Conservation (phyloP, 2,797 vertebrate species). For the Alca torda region DNA sequence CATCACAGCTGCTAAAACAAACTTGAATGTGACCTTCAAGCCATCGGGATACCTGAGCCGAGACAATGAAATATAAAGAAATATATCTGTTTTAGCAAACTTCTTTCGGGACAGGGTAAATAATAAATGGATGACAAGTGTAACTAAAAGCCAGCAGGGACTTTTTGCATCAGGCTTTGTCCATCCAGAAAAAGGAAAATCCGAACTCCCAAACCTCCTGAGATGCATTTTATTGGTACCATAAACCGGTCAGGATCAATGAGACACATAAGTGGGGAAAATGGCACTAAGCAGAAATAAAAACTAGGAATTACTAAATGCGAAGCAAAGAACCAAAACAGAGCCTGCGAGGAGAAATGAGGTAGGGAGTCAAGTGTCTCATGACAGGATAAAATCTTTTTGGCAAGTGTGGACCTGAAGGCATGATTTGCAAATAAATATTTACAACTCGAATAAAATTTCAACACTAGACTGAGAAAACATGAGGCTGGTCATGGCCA, state of each 20-base stretch:
- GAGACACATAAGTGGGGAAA: not conserved
- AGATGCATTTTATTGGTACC: not conserved
- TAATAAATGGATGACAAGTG: slow-evolving; percentile 47
- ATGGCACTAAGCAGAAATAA: not conserved
- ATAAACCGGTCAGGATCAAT: slow-evolving; percentile 12
- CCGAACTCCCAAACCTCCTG: not conserved
- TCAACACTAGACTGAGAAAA: slow-evolving; percentile 41
- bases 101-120: not conserved
- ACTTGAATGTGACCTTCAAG: slow-evolving; percentile 42
- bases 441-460: slow-evolving; percentile 39
- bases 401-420: slow-evolving; percentile 13
- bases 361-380: not conserved
- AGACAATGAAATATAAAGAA: slow-evolving; percentile 27
- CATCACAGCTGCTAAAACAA: slow-evolving; percentile 55
- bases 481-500: not conserved
- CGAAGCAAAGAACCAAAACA: not conserved
- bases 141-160: slow-evolving; percentile 23
- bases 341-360: not conserved
- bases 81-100: slow-evolving; percentile 4
- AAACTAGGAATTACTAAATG: not conserved
- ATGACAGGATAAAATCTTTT: slow-evolving; percentile 35
- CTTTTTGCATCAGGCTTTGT: slow-evolving; percentile 10
- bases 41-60: not conserved
- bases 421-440: slow-evolving; percentile 50
- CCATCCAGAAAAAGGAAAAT: not conserved